Evolutionary conservation across 2,888 invertebrate species (phyloP), one percentile per base, ranked within the genome.

Genomic region (Chrysolina oricalcia): DNA sequence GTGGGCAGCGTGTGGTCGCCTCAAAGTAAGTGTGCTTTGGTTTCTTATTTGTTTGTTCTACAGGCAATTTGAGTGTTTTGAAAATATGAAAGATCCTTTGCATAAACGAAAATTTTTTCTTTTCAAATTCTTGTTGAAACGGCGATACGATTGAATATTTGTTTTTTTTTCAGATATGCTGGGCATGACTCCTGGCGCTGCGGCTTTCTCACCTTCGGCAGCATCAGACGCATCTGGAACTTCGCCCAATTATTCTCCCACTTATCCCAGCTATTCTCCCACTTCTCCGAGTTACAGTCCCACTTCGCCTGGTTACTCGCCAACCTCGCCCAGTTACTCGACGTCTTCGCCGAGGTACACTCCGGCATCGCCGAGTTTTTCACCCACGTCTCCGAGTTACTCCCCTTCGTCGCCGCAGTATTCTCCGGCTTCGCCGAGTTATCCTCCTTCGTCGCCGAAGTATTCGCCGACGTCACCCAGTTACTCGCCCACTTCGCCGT

Each of bases 141-240:
- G n/a, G n/a, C n/a, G n/a, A 27, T 27, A 27, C 27, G 27, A 5
- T 35, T 35, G 6, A 35, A 35, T 35, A 68, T 43, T 73, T 4
- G 19, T 71, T 70, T 72, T 75, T 76, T 77, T 81, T 84, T 76
- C 85, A 84, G 88, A 87, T 89, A 86, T 90, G 75, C 87, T 92
- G 86, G 96, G 96, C 74, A 98, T 98, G 97, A 99, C 99, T 0
- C 98, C 99, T 0, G 97, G 97, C 48, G 98, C 96, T 2, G 98
- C 98, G 0, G 96, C 97, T 70, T 99, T 99, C 90, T 99, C 98
- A 17, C 98, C 98, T 2, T 97, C 97, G 0, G 96, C 96, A 2
- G 96, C 96, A 2, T 97, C 97, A 6, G 99, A 98, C 86, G 96
- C 96, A 0, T 97, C 97, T 13, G 98, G 98, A 5, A 91, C 90